Base-by-base conservation (phyloP, 2,888 invertebrate genomes). In the Thymelicus lineola region DNA sequence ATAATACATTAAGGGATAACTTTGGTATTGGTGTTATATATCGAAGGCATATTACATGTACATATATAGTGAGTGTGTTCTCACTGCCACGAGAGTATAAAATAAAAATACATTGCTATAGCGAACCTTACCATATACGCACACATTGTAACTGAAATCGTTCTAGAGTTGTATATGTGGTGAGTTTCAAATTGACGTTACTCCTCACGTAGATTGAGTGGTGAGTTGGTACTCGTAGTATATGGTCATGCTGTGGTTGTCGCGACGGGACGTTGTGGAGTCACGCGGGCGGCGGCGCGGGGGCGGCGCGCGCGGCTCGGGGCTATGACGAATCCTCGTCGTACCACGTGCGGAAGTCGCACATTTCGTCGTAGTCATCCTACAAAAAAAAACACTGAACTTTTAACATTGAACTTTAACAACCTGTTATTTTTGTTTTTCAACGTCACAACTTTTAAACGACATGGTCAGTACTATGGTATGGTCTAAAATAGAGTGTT, bases 261-360 rank as follows among this genome's bases (percentile, higher is more conserved):
- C 28, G n/a, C 28, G 6, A 35, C 12, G 12, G 55, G 55, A 35
- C 28, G 28, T 28, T 12, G 55, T 10, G 71, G 72, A 66, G 66
- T 74, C 69, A 71, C 35, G 69, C 71, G 60, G 58, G 70, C 66
- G 68, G 66, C 58, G 73, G 53, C 53, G 64, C 53, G 66, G 45
- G 35, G 38, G 67, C 67, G 72, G 74, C 77, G 75, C 69, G 75
- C 75, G 76, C 78, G 75, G 73, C 74, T 68, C 74, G 71, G 72
- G 78, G 90, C 92, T 93, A 93, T 89, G 93, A 91, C 48, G 93
- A 93, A 83, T 93, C 93, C 65, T 91, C 93, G 76, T 92, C 93
- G 81, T 93, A 91, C 93, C 93, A 93, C 73, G 89, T 85, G 75
- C 89, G 91, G 82, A 90, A 88, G 80, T 93, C 91, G 76, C 86